Evolutionary conservation across 2,888 invertebrate genomes (phyloP), one percentile per base, ranked within the genome.

Genomic region (Brachynemurus nebulosus): DNA sequence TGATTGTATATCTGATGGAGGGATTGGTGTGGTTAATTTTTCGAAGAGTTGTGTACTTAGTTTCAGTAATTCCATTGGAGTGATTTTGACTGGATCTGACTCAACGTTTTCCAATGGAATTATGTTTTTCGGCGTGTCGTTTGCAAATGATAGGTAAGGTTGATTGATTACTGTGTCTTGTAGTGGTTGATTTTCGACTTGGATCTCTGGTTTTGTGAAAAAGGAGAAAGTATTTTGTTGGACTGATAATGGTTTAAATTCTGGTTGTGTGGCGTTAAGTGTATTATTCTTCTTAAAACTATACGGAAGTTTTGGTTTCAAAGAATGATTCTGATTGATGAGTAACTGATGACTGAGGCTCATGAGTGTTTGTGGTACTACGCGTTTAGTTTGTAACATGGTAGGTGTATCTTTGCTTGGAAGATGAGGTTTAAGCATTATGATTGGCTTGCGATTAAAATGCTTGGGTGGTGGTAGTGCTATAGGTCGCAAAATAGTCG

Each of bases 81-180:
- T n/a, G n/a, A n/a, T n/a, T 9, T 30, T 5, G n/a, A n/a, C 3
- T 12, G 14, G 14, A 30, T 30, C 30, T 11, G 5, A 4, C 6
- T 8, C 30, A 12, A 30, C 30, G 5, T 30, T 14, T 30, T 12
- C 30, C 5, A 1, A 54, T 53, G 25, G 45, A 34, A 27, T 38
- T 3, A 41, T 35, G 16, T 35, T 44, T 12, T 38, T 11, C n/a
- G 43, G 6, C n/a, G 42, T 19, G 60, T 0, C 62, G 61, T 11
- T 55, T 52, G 1, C 52, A 48, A 41, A 63, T 63, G 2, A 50
- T 47, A 47, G 64, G 61, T 3, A 62, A 62, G 3, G 61, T 62
- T 3, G 58, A 18, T 36, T 30, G 2, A 12, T 5, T 12, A 14
- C n/a, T 30, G 6, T 6, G 5, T n/a, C n/a, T 30, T 4, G 6